Evolutionary conservation across 2,888 invertebrate genomes (phyloP), one percentile per base, ranked within the genome.

Genomic region (Eustalomyia histrio): DNA sequence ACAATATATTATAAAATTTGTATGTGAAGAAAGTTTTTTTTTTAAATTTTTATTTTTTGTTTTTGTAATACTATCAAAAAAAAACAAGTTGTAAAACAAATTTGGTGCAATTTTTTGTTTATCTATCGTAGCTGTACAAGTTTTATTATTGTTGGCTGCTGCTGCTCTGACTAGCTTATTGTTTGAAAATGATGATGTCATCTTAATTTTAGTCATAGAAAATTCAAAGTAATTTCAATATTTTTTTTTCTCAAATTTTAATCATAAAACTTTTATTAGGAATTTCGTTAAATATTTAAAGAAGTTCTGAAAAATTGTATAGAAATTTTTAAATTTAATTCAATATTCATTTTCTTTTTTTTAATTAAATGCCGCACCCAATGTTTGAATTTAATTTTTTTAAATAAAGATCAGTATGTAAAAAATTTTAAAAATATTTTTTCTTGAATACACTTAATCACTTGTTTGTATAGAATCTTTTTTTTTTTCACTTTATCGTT

Each of bases 121-220:
- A 47, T 1, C 3, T n/a, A 47, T 7, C 43, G n/a, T 47, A 12
- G 39, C 39, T n/a, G 43, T 47, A 47, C n/a, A n/a, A n/a, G 67
- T 53, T 69, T 43, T n/a, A 35, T 5, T 39, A 8, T 63, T 72
- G 39, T 8, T 43, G 16, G 53, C 47, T 63, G 61, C 63, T 61
- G 21, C 43, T 12, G 21, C 9, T 10, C 33, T 74, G 33, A 18
- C 21, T 24, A 5, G 24, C 24, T 24, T 33, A 43, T 18, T 33
- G 4, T 4, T 29, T 24, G 14, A 8, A 76, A 63, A 7, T 81
- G 81, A 78, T 81, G 81, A 81, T 81, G 81, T 81, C 81, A 81
- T 81, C 71, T 67, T 53, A 81, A 63, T 58, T 58, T 63, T 53
- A 75, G 55, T 60, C 68, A 64, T 64, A 64, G 21, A 24, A 53